Evolutionary conservation across 2,888 invertebrate genomes (phyloP).

Genomic region (Leptinotarsa rubiginosa): DNA sequence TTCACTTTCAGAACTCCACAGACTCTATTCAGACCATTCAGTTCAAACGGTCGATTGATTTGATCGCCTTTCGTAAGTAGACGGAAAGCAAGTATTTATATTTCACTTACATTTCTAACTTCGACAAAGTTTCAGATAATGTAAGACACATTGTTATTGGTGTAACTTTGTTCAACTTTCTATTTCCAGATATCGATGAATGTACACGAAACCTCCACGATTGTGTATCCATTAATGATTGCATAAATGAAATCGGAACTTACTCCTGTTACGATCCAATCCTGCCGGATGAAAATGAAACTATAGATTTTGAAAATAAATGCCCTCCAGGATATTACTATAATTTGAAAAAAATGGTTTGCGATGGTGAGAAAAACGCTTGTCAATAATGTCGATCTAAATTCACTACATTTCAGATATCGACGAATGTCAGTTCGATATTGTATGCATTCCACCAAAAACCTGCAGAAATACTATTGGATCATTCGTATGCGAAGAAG

Average conservation of each 20-base stretch:
- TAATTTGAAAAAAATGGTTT: slow-evolving; percentile 70
- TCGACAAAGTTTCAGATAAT: too few relatives aligned
- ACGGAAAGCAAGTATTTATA: too few relatives aligned
- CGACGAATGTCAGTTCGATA: slow-evolving; percentile 62
- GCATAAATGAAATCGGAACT: slow-evolving; percentile 71
- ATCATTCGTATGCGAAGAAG: slow-evolving; percentile 61
- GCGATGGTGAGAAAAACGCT: slow-evolving; percentile 63
- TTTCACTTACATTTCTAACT: too few relatives aligned
- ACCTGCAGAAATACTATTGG: slow-evolving; percentile 63
- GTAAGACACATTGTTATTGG: too few relatives aligned
- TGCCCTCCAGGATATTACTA: slow-evolving; percentile 72
- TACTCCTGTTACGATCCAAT: slow-evolving; percentile 67
- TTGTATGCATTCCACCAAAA: slow-evolving; percentile 60
- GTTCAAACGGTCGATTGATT: too few relatives aligned
- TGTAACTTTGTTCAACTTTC: too few relatives aligned
- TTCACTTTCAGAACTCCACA: too few relatives aligned
- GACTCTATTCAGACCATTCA: too few relatives aligned
- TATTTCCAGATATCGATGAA: slow-evolving; percentile 72
- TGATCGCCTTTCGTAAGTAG: too few relatives aligned
- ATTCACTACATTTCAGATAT: slow-evolving; percentile 56
- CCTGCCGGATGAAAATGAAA: slow-evolving; percentile 52
- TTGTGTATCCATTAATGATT: slow-evolving; percentile 67
- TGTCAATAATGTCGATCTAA: too few relatives aligned
- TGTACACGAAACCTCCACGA: slow-evolving; percentile 67
- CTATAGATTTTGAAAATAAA: slow-evolving; percentile 54